Base-by-base conservation (phyloP, 1,140 invertebrate genomes). In the Planococcus citri region DNA sequence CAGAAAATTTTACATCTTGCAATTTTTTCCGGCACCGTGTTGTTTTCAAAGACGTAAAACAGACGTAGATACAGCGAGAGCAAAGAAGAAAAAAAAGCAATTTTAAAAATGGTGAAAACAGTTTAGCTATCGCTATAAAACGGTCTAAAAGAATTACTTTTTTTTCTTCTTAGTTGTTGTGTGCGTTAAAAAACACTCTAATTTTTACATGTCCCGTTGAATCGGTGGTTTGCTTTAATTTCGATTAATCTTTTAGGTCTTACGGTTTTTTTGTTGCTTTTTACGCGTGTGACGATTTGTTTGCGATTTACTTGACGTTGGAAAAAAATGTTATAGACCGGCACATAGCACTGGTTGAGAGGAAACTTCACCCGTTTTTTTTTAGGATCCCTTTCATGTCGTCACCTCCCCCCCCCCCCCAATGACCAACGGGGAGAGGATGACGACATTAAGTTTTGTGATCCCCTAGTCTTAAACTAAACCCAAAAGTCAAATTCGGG, bases 121-220 rank as follows among this genome's bases (percentile, higher is more conserved):
- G 41, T 51, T 51, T 51, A 51, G n/a, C n/a, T 51, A 51, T 51
- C n/a, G n/a, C 41, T 17, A 51, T 51, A 51, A 51, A 51, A 51
- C 41, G 41, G 41, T 17, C 17, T 51, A 51, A 51, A 51, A 51
- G 41, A 51, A 51, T 51, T 51, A 51, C 12, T 51, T 51, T 51
- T 51, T 51, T 14, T 20, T 14, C 6, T 6, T 14, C 6, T 14
- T 37, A 8, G 6, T 37, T 9, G n/a, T 51, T n/a, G 41, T 51
- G 41, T 51, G n/a, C 41, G 41, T 51, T 51, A 51, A 51, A 51
- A 51, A 51, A 51, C 41, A 51, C 41, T 51, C 41, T 51, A 51
- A 51, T 51, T 51, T 51, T 51, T 51, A 51, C 41, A 51, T 51
- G 12, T 51, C 41, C 12, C 12, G 33, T 37, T 51, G 41, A 51